Percentiles rank a stretch among this genome's conserved stretches.
Conservation (phyloP, 2,888 invertebrate species). For the Melinaea marsaeus region DNA sequence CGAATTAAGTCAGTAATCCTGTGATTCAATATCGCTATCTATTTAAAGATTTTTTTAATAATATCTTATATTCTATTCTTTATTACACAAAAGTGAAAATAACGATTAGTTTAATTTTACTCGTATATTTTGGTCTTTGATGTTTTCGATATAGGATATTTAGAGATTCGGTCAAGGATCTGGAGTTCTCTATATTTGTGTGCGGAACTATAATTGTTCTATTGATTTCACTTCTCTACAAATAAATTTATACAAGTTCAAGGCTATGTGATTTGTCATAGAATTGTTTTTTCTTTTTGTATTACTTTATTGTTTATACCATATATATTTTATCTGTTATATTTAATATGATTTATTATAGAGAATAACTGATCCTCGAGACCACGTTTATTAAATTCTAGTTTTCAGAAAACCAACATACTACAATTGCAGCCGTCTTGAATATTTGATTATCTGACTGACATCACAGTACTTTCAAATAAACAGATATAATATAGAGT, state of each 20-base stretch:
- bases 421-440: no score
- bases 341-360: no score
- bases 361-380: no score
- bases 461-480: no score
- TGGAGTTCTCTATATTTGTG: constrained; percentile 31
- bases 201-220: constrained; percentile 28
- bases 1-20: background rate
- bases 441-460: no score
- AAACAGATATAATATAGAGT: no score
- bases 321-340: background rate
- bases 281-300: background rate
- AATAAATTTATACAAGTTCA: constrained; percentile 21
- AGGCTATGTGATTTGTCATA: constrained; percentile 4
- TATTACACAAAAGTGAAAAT: constrained; percentile 11
- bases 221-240: constrained; percentile 20
- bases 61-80: constrained; percentile 16
- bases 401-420: no score
- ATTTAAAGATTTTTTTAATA: background rate
- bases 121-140: constrained; percentile 34
- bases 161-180: constrained; percentile 50
- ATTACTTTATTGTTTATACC: background rate
- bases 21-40: background rate
- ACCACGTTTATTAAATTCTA: no score
- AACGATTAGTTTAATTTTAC: constrained; percentile 33
- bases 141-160: constrained; percentile 41